Conservation (phyloP, 2,888 invertebrate species). For the Ceriagrion tenellum region DNA sequence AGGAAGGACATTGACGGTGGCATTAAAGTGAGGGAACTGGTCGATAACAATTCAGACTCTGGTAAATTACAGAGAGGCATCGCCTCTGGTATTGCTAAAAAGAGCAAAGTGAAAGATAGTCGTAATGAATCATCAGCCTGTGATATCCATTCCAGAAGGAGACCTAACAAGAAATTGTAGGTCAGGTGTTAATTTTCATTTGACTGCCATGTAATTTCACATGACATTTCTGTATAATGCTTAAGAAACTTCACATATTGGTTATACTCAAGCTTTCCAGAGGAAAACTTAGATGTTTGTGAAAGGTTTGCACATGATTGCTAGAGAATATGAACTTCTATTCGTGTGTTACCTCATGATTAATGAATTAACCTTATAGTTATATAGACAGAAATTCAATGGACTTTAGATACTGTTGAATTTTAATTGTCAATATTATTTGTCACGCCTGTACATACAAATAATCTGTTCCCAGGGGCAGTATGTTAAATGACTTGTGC, state of each 20-base stretch:
- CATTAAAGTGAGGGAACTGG: background rate
- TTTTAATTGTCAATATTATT: background rate
- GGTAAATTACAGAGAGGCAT: background rate
- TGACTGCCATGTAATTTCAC: background rate
- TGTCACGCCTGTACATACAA: background rate
- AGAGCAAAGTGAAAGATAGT: background rate
- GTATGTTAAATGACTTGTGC: background rate
- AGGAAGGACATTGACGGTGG: background rate
- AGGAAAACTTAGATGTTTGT: no score
- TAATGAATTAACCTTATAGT: no score
- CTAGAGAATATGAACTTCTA: no score
- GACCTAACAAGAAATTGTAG: background rate
- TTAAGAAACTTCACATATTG: no score
- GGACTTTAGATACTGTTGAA: background rate
- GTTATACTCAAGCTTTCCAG: no score
- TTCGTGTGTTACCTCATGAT: no score
- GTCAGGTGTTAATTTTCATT: no score
- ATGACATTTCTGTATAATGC: background rate
- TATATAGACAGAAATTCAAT: no score
- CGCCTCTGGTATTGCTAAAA: background rate
- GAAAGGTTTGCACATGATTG: no score
- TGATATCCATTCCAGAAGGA: background rate
- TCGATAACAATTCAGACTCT: background rate
- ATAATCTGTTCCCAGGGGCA: background rate
- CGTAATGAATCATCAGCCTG: background rate